Evolutionary conservation across 2,888 invertebrate species (phyloP).

Genomic region (Lasioglossum villosulum): DNA sequence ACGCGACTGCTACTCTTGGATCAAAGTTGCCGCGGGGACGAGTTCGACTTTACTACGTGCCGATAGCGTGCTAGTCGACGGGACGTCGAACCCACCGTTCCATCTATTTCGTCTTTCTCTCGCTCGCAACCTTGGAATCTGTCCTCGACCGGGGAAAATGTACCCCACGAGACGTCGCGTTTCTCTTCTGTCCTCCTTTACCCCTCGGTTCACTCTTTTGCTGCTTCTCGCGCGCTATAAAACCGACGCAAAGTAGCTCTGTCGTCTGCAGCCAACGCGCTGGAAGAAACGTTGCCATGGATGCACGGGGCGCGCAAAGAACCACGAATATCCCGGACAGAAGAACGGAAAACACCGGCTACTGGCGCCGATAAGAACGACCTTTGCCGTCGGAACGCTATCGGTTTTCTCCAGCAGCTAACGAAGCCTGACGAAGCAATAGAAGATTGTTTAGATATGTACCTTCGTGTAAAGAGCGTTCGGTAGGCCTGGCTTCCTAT

Average conservation of each 20-base stretch:
- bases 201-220: background rate
- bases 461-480: background rate
- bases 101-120: background rate
- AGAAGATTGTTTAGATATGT: background rate
- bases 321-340: conserved; percentile 13
- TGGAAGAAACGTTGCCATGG: conserved; percentile 15
- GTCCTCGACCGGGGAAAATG: background rate
- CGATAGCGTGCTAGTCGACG: conserved; percentile 5
- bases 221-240: background rate
- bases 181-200: background rate
- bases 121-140: conserved; percentile 1
- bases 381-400: background rate
- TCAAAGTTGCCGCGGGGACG: conserved; percentile 58
- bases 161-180: conserved; percentile 13
- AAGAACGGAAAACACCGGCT: background rate
- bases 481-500: background rate
- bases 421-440: background rate
- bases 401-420: background rate
- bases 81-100: background rate
- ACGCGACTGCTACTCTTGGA: conserved; percentile 13
- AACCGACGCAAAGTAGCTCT: conserved; percentile 15
- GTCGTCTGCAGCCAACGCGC: conserved; percentile 18
- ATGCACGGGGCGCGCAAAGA: conserved; percentile 4
- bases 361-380: background rate
- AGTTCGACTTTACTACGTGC: conserved; percentile 44